phyloP scores from a whole-genome alignment of 2,113 vertebrate species.

The Forbesichthys agassizii region DNA sequence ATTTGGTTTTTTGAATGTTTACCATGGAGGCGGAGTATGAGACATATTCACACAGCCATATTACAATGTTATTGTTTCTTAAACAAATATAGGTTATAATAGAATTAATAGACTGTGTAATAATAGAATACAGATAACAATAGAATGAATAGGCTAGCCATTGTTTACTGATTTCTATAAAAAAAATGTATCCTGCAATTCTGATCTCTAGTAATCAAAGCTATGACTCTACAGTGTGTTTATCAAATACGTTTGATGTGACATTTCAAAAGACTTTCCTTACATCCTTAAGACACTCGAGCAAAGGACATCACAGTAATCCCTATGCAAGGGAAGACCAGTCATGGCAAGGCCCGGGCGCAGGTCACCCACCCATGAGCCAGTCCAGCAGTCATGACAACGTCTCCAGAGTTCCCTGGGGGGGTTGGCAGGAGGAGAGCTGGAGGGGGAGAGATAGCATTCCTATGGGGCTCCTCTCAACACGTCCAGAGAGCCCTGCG shows the following conservation, averaged over 20 bases:
- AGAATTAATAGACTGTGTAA: background rate
- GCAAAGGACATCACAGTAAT: slow-evolving; percentile 57
- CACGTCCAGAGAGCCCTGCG: slow-evolving; percentile 14
- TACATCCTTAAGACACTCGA: slow-evolving; percentile 33
- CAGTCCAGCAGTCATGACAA: background rate
- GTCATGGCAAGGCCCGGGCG: slow-evolving; percentile 15
- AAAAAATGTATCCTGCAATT: background rate
- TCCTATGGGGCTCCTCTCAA: slow-evolving; percentile 52
- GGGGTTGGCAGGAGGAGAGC: slow-evolving; percentile 46
- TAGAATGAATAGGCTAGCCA: background rate
- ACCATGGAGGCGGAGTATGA: background rate
- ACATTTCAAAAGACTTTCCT: background rate
- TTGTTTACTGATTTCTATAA: background rate
- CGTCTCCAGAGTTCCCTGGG: slow-evolving; percentile 25
- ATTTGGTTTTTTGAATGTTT: background rate
- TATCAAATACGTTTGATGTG: background rate
- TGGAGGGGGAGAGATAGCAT: slow-evolving; percentile 55
- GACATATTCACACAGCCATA: background rate
- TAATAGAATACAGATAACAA: no score
- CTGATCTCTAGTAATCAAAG: background rate
- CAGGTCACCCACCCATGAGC: slow-evolving; percentile 9
- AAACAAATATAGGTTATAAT: background rate
- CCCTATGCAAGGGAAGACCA: slow-evolving; percentile 53
- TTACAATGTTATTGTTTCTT: background rate
- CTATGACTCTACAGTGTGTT: background rate